Base-by-base conservation (phyloP, 2,888 invertebrate genomes). In the Sesia apiformis region DNA sequence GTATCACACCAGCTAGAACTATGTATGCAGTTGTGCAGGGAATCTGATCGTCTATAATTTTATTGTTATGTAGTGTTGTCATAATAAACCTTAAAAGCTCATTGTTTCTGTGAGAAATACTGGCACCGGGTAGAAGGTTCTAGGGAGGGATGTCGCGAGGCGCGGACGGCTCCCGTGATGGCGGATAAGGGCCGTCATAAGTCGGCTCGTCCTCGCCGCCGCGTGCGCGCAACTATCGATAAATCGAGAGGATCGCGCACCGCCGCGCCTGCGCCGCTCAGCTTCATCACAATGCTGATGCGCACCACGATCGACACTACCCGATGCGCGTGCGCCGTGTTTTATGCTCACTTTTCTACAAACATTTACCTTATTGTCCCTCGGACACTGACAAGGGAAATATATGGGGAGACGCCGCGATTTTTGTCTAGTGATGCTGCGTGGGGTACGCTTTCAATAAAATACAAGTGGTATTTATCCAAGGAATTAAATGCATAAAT, bases 31-130 rank as follows among this genome's bases (percentile, higher is more conserved):
- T 46, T 23, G n/a, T 46, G 38, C 50, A 50, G 50, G 50, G 38
- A 50, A 50, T 50, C 38, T 38, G 7, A 3, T 50, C 50, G 38
- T 50, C 46, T 23, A 50, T 50, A 39, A 39, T 50, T 50, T 38
- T 50, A 50, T 38, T 38, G 50, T 38, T 50, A 38, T 39, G 50
- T 38, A 50, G 62, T 74, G 74, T 74, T 76, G 77, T 77, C 77
- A 77, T 78, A 78, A 80, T 81, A 81, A 84, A 76, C 75, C 77
- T 84, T 83, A 76, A 84, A 81, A 65, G 81, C 78, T 86, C 81
- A 85, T 87, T 86, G 87, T 87, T 84, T 73, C 76, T 79, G 84
- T 78, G 84, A 82, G 83, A 85, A 85, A 84, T 81, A 77, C 77
- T 77, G 70, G 71, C 74, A 72, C 40, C 64, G 70, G 73, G 76